Conservation (phyloP, 2,888 invertebrate genomes). For the Caenorhabditis wallacei region DNA sequence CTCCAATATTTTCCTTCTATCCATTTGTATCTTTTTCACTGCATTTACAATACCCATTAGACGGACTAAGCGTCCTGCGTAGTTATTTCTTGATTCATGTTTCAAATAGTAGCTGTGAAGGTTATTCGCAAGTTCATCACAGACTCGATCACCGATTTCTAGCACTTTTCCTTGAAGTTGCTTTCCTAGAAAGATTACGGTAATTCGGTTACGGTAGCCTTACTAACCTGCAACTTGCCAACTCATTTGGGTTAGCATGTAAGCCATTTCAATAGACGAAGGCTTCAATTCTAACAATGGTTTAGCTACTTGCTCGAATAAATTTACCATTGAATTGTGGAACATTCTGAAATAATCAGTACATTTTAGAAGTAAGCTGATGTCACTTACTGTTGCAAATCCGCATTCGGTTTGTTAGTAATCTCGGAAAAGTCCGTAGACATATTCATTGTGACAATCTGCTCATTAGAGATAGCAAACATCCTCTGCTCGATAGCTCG, state of each 20-base stretch:
- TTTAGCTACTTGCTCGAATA: conserved; percentile 54
- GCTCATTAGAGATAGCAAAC: conserved; percentile 54
- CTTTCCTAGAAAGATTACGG: conserved; percentile 41
- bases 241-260: conserved; percentile 64
- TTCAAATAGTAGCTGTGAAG: conserved; percentile 66
- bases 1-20: conserved; percentile 67
- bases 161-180: conserved; percentile 50
- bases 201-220: not conserved
- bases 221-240: conserved; percentile 67
- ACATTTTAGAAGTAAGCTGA: no score
- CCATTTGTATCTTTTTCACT: conserved; percentile 66
- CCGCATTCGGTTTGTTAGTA: conserved; percentile 49
- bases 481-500: conserved; percentile 13
- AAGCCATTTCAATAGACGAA: conserved; percentile 59
- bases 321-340: conserved; percentile 51
- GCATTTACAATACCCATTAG: conserved; percentile 70
- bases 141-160: conserved; percentile 52
- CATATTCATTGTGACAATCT: conserved; percentile 32
- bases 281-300: conserved; percentile 60
- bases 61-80: conserved; percentile 68
- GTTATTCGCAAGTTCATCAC: conserved; percentile 64
- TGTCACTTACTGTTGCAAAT: conserved; percentile 30
- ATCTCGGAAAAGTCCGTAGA: conserved; percentile 61
- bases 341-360: conserved; percentile 61
- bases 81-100: conserved; percentile 60